These are phyloP conservation scores for Malacoctenus gilli DNA, from an alignment of 2,797 vertebrate genomes.

Conservation along the genomic window DNA sequence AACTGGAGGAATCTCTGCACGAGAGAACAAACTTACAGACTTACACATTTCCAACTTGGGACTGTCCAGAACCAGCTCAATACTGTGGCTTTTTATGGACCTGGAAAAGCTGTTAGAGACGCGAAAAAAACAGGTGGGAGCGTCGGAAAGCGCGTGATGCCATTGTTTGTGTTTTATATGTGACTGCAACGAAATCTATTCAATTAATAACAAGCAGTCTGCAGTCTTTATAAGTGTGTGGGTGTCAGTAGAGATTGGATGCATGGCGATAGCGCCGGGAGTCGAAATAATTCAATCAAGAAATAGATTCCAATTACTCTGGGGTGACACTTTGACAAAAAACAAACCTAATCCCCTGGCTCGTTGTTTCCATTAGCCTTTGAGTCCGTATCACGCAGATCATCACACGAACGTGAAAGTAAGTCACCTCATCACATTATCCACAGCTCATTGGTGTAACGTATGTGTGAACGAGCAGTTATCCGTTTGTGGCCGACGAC, in stretches of 20 bases:
- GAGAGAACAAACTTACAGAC: too few species aligned
- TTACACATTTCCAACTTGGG: too few species aligned
- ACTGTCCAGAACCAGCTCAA: too few species aligned
- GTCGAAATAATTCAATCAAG: neutral
- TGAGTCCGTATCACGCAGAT: neutral
- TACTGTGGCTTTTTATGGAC: too few species aligned
- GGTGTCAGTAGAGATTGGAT: slow-evolving; percentile 34
- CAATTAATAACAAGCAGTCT: too few species aligned
- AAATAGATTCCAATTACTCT: too few species aligned
- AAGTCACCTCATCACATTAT: slow-evolving; percentile 3
- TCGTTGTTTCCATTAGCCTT: neutral
- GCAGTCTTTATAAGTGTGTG: slow-evolving; percentile 23
- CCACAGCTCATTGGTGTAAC: slow-evolving; percentile 5
- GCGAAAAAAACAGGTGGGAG: too few species aligned
- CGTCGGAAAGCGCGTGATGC: too few species aligned
- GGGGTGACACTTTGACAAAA: too few species aligned
- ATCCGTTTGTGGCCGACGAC: slow-evolving; percentile 10
- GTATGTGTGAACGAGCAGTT: neutral
- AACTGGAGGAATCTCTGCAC: slow-evolving; percentile 96
- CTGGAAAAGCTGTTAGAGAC: too few species aligned
- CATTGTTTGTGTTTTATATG: too few species aligned
- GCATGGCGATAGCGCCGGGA: slow-evolving; percentile 6
- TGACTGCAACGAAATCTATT: too few species aligned
- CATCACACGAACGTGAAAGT: neutral
- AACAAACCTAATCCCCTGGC: neutral